phyloP scores from a whole-genome alignment of 2,888 invertebrate genomes.

The Noctua janthe region DNA sequence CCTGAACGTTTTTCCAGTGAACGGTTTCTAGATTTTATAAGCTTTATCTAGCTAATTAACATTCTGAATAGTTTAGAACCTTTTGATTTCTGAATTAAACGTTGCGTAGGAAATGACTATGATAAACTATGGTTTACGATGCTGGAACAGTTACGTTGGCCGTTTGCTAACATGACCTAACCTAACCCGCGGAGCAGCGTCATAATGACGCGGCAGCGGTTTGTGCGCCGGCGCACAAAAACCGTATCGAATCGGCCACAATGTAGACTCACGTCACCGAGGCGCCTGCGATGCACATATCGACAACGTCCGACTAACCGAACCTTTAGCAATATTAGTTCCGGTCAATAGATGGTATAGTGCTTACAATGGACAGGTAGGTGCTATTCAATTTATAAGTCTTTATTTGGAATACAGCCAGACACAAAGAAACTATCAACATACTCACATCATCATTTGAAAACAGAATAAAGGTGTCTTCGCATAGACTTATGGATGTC shows the following conservation, averaged over 20 bases:
- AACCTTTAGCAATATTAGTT: constrained; percentile 53
- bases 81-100: background rate
- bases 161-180: constrained; percentile 74
- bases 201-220: constrained; percentile 75
- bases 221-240: constrained; percentile 76
- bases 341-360: constrained; percentile 50
- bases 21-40: background rate
- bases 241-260: constrained; percentile 85
- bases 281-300: constrained; percentile 69
- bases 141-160: constrained; percentile 61
- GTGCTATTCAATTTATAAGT: constrained; percentile 27
- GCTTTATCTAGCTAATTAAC: background rate
- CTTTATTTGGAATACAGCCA: constrained; percentile 34
- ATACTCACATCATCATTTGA: constrained; percentile 16
- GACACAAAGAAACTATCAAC: constrained; percentile 15
- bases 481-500: background rate
- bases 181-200: constrained; percentile 76
- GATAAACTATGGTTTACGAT: constrained; percentile 26
- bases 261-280: constrained; percentile 73
- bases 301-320: constrained; percentile 57
- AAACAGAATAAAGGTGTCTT: background rate
- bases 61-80: background rate
- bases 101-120: background rate
- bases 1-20: constrained; percentile 20
- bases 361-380: constrained; percentile 33